Evolutionary conservation across 2,797 vertebrate species (phyloP).

Genomic region (Picus viridis): DNA sequence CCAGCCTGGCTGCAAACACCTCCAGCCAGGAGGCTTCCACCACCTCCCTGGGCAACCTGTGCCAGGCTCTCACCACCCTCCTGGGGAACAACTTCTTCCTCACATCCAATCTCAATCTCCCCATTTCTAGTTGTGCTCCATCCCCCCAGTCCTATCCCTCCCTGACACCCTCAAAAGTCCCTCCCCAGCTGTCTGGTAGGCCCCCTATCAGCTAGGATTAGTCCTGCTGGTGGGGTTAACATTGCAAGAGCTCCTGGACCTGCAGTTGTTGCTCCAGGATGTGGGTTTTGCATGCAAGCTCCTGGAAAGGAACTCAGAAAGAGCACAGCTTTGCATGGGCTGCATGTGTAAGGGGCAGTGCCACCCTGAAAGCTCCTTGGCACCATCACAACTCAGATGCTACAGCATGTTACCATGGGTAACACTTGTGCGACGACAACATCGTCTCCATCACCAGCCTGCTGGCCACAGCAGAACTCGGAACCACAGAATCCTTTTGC

Average conservation of each 20-base stretch:
- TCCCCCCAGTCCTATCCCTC: too few relatives aligned
- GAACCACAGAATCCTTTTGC: too few relatives aligned
- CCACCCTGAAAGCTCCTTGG: not conserved
- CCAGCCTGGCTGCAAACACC: too few relatives aligned
- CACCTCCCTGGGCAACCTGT: too few relatives aligned
- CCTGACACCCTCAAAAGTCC: too few relatives aligned
- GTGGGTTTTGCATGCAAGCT: not conserved
- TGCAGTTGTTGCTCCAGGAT: not conserved
- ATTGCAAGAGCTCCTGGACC: not conserved
- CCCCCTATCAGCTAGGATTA: not conserved
- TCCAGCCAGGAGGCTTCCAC: too few relatives aligned
- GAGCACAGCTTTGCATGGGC: not conserved
- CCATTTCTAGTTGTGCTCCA: too few relatives aligned
- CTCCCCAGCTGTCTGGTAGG: too few relatives aligned
- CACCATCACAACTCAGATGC: accelerated
- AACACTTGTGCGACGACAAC: accelerated
- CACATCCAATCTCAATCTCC: too few relatives aligned
- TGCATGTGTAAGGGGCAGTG: not conserved
- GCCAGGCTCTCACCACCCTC: too few relatives aligned
- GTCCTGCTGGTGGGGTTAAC: not conserved
- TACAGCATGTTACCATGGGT: accelerated
- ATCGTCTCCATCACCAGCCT: not conserved
- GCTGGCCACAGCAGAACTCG: not conserved
- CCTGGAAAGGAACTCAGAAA: not conserved
- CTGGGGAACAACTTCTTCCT: too few relatives aligned